A percentile compares a stretch with the other conserved stretches of the same genome.
phyloP scores from a whole-genome alignment of 2,797 vertebrate species.

The Rhinoraja longicauda region DNA sequence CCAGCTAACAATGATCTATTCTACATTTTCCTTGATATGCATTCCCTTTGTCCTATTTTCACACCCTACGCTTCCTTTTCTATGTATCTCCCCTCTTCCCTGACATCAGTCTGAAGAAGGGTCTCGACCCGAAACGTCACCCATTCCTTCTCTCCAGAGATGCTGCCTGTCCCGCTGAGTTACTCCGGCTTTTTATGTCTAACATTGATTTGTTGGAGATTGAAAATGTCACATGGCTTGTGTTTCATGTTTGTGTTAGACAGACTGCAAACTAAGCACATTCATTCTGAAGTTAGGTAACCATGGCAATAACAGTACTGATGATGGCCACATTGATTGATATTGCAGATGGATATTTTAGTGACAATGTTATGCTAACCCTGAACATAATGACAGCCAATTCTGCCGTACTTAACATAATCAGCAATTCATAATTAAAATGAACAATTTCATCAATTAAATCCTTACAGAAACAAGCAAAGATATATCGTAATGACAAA shows the following conservation, averaged over 20 bases:
- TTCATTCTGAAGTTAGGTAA: not conserved
- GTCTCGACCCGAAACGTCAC: no score
- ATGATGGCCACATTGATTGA: not conserved
- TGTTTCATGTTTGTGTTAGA: not conserved
- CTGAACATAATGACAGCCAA: conserved; percentile 4
- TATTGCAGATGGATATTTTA: conserved; percentile 10
- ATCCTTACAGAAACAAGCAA: not conserved
- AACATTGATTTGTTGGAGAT: not conserved
- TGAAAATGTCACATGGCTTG: not conserved
- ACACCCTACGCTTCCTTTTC: no score
- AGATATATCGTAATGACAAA: conserved; percentile 5
- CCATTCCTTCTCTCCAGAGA: no score
- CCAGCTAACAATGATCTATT: no score
- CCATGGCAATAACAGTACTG: conserved; percentile 12
- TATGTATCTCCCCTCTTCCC: no score
- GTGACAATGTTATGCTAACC: conserved; percentile 27
- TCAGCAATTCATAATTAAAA: conserved; percentile 25
- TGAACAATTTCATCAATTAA: conserved; percentile 15
- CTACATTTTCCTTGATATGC: no score
- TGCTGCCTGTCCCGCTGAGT: no score
- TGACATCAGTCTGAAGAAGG: no score
- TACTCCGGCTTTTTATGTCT: no score
- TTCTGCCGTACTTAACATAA: conserved; percentile 18
- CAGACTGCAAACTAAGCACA: not conserved
- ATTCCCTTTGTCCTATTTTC: no score